Evolutionary conservation across 2,797 vertebrate species (phyloP).

Genomic region (Setipinna tenuifilis): DNA sequence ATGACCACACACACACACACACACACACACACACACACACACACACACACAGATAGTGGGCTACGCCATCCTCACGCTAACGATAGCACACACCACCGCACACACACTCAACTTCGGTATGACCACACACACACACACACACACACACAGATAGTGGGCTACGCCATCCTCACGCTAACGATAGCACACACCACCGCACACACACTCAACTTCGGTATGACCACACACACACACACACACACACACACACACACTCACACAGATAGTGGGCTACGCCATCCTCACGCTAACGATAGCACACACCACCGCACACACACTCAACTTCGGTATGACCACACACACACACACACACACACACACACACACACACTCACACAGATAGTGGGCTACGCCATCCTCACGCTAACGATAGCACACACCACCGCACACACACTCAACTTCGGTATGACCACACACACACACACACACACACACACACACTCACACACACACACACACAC

Average conservation of each 20-base stretch:
- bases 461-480: too few relatives aligned
- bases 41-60: slow-evolving; percentile 86
- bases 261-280: slow-evolving; percentile 83
- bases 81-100: slow-evolving; percentile 66
- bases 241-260: slow-evolving; percentile 60
- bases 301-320: slow-evolving; percentile 77
- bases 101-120: slow-evolving; percentile 79
- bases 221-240: too few relatives aligned
- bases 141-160: slow-evolving; percentile 77
- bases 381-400: slow-evolving; percentile 79
- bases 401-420: slow-evolving; percentile 57
- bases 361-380: slow-evolving; percentile 67
- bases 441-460: too few relatives aligned
- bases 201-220: slow-evolving; percentile 72
- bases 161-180: slow-evolving; percentile 64
- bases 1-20: too few relatives aligned
- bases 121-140: too few relatives aligned
- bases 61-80: slow-evolving; percentile 68
- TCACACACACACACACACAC: slow-evolving; percentile 77
- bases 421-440: slow-evolving; percentile 82
- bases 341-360: too few relatives aligned
- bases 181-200: slow-evolving; percentile 75
- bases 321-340: slow-evolving; percentile 64
- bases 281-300: slow-evolving; percentile 55
- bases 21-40: too few relatives aligned